Evolutionary conservation across 2,888 invertebrate genomes (phyloP).

Genomic region (Hemaris fuciformis): DNA sequence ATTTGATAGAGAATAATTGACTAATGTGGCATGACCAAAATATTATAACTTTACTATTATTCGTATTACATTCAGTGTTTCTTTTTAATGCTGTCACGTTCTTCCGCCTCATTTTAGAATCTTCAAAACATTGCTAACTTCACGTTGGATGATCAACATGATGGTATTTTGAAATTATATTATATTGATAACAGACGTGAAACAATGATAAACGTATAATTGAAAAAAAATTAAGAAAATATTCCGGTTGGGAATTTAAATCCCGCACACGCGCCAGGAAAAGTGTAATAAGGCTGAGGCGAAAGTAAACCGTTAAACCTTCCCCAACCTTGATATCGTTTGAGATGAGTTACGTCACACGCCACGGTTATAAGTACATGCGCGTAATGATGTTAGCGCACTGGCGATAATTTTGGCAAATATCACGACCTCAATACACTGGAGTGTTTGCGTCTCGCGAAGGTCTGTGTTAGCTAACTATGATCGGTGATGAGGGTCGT

Average conservation of each 20-base stretch:
- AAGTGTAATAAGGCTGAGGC: conserved; percentile 26
- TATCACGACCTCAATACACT: conserved; percentile 38
- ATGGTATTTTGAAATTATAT: too few species aligned
- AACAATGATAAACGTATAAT: too few species aligned
- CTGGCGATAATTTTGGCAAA: conserved; percentile 40
- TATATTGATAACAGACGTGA: too few species aligned
- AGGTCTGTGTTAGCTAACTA: conserved; percentile 23
- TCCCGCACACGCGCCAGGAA: conserved; percentile 29
- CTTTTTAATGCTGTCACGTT: too few species aligned
- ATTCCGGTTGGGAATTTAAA: neutral
- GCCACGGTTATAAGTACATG: conserved; percentile 28
- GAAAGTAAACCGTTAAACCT: conserved; percentile 35
- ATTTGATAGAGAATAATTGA: too few species aligned
- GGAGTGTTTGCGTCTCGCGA: conserved; percentile 31
- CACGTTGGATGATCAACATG: too few species aligned
- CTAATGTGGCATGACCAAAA: too few species aligned
- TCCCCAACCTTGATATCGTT: conserved; percentile 38
- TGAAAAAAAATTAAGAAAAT: neutral
- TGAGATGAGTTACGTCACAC: conserved; percentile 36
- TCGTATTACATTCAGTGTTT: too few species aligned
- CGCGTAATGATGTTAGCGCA: conserved; percentile 36
- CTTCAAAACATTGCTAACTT: too few species aligned
- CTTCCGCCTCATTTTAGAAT: too few species aligned
- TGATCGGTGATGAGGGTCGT: neutral
- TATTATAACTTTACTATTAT: too few species aligned